phyloP scores from a whole-genome alignment of 2,888 invertebrate genomes.

The Andrena praecox region DNA sequence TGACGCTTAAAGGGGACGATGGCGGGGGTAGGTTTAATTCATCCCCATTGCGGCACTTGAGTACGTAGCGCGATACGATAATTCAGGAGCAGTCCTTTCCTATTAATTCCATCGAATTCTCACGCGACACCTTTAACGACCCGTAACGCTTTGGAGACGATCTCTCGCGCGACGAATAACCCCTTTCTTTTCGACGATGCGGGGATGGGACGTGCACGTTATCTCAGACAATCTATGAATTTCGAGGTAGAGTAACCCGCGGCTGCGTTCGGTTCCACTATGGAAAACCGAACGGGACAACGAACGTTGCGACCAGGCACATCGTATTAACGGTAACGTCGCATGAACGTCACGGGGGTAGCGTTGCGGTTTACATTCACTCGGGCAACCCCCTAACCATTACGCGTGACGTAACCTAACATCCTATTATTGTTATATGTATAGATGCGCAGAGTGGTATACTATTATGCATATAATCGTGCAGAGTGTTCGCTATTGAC shows the following conservation, averaged over 20 bases:
- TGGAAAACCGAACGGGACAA: conserved; percentile 43
- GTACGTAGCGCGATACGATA: conserved; percentile 57
- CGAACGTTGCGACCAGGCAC: conserved; percentile 35
- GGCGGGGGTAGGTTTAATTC: conserved; percentile 58
- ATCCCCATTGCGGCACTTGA: conserved; percentile 53
- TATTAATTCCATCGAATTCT: conserved; percentile 41
- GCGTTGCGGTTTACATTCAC: conserved; percentile 66
- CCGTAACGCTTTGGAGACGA: background rate
- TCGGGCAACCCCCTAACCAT: conserved; percentile 51
- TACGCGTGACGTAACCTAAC: conserved; percentile 63
- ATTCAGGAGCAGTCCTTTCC: conserved; percentile 60
- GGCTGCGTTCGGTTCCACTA: conserved; percentile 1
- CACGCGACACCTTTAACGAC: background rate
- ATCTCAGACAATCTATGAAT: background rate
- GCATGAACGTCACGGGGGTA: conserved; percentile 56
- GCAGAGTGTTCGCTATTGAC: conserved; percentile 15
- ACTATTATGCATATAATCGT: conserved; percentile 43
- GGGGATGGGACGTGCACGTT: background rate
- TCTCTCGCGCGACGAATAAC: background rate
- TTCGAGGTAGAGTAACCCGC: conserved; percentile 5
- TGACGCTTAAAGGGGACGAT: conserved; percentile 70
- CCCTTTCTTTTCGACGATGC: background rate
- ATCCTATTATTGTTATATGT: conserved; percentile 62
- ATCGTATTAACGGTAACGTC: conserved; percentile 64
- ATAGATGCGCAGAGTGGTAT: conserved; percentile 41